Base-by-base conservation (phyloP, 2,888 invertebrate genomes). In the Argyresthia albistria region DNA sequence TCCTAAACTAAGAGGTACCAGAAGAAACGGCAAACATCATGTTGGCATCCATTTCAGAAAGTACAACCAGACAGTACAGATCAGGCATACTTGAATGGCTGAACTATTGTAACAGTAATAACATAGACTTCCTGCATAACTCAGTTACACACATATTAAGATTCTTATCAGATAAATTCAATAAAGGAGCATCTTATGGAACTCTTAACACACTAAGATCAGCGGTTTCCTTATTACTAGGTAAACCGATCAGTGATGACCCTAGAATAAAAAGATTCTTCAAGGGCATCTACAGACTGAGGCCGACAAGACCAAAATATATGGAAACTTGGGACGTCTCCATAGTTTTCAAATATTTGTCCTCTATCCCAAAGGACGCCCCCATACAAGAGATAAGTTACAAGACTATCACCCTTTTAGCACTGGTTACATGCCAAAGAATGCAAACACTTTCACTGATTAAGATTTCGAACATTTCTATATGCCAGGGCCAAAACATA, bases 191-290 rank as follows among this genome's bases (percentile, higher is more conserved):
- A 15, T 16, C 25, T 14, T 54, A 54, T 45, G 39, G 51, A 6
- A 37, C 51, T 8, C 39, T 54, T 11, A 54, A 54, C 37, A 47
- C 25, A 14, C 14, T 12, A 12, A 11, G 52, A 36, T 51, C 54
- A 49, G 54, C 54, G 4, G 35, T 54, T 3, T 52, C 54, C 10
- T 16, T 54, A 48, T 35, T 54, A 12, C 8, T 52, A 35, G 52
- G 52, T 4, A 39, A 37, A 8, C 14, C 45, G 8, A 45, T 54
- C 35, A 25, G 42, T 6, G 11, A 25, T 8, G 49, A 54, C 46
- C 49, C 48, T 10, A 15, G 45, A 43, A 15, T 54, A 15, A 52
- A 37, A 37, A 14, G 54, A 25, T 35, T 52, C n/a, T 39, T 54
- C 1, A 54, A 49, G 15, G 52, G 49, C 36, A 35, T 25, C 36